Evolutionary conservation across 2,797 vertebrate species (phyloP), one percentile per base, ranked within the genome.

Genomic region (Cichlasoma orientale): DNA sequence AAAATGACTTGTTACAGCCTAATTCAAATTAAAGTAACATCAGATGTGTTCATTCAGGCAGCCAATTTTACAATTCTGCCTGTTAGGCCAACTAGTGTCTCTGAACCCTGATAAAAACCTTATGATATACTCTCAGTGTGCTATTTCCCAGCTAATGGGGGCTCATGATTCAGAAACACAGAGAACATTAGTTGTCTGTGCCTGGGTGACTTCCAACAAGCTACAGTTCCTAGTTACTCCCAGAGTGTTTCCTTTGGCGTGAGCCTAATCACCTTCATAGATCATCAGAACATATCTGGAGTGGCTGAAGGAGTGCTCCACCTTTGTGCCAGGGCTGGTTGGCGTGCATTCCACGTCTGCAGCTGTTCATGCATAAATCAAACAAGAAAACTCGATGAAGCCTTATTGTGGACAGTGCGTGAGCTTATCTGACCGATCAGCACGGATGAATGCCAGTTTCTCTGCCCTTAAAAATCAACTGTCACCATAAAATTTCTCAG

Each of bases 341-440:
- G 72, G 84, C 82, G 44, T 82, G 74, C 69, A 68, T 78, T 85
- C 86, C 82, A 82, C 73, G 79, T 78, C 86, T 77, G 89, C 94
- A 95, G 93, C 94, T 95, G 94, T 87, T 90, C 79, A 55, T 50
- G 71, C 85, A 87, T 95, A 94, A 95, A 95, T 96, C 95, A 89
- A 80, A 92, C 79, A 71, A 52, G 79, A 91, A 88, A 92, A 91
- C 82, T 72, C 44, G 86, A 93, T 90, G 79, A 88, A 84, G 77
- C 77, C 61, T 82, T 70, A 59, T 81, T 83, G 72, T 79, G 80
- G 81, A 82, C 86, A 87, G 68, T 44, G 78, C 71, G 77, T 84
- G 77, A 36, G 74, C 63, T 63, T 85, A 82, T 82, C 77, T 87
- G 53, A 84, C 81, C 36, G 81, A 87, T 88, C 83, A 82, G 74